Base-by-base conservation (phyloP, 92 coral and sea anemone genomes). In the Blastomussa wellsi region DNA sequence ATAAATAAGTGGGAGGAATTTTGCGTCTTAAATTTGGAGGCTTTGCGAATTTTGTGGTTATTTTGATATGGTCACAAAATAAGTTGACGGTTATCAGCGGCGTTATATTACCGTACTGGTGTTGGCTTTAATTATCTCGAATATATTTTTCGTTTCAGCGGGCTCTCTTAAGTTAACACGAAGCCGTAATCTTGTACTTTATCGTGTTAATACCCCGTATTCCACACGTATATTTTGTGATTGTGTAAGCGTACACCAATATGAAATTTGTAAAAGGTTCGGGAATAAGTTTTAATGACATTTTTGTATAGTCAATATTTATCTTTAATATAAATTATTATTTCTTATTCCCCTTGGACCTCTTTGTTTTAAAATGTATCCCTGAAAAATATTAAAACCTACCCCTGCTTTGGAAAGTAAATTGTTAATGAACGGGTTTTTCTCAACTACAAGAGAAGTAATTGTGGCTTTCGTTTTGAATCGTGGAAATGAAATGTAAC, bases 261-360 rank as follows among this genome's bases (percentile, higher is more conserved):
- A 29, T 80, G 5, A 12, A 47, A 72, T 35, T 19, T 51, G 78
- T 51, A 24, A 82, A 71, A 53, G 51, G 28, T 16, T 5, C 64
- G 35, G 49, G 29, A 36, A 39, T 35, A 71, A 38, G 78, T 33
- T 51, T 35, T 33, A 62, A 48, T 81, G 36, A 68, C 78, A 70
- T 51, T 35, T 68, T 82, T 82, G 85, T 82, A 72, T 53, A 82
- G 78, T 36, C 78, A 35, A 70, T 82, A 82, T 70, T 82, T 82
- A 71, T 71, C 69, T 36, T 47, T 36, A 71, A n/a, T 82, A 80
- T 69, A 70, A 36, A 70, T 70, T 70, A 80, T 80, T 79, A 79
- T 64, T 49, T 44, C 64, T 48, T 32, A 49, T 68, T 14, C 42
- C 39, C 77, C 48, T 70, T 42, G 62, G 36, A 68, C 36, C 67